phyloP scores from a whole-genome alignment of 2,888 invertebrate genomes.

The Eristalinus sepulchralis region DNA sequence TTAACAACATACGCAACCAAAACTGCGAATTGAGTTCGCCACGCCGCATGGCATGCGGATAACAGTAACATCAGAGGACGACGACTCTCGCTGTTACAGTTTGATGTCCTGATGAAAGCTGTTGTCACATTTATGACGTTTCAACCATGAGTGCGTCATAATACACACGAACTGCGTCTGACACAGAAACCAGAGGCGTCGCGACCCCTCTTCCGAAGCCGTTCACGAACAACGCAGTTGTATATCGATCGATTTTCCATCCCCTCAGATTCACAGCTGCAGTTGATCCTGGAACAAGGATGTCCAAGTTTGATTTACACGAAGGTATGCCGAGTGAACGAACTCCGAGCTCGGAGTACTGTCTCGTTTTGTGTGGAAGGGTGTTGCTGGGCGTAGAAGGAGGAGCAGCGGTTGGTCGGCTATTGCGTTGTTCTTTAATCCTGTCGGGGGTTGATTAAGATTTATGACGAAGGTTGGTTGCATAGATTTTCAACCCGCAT shows the following conservation, averaged over 20 bases:
- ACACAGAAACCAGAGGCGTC: background rate
- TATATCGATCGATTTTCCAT: background rate
- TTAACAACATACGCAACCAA: conserved; percentile 14
- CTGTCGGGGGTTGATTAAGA: conserved; percentile 45
- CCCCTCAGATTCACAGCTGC: conserved; percentile 29
- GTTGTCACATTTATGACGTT: conserved; percentile 17
- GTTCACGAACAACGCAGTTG: background rate
- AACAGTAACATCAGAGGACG: background rate
- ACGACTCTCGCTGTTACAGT: background rate
- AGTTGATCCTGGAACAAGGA: conserved; percentile 21
- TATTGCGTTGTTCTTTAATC: conserved; percentile 51
- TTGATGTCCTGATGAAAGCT: background rate
- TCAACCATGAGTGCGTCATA: background rate
- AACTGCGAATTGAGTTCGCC: background rate
- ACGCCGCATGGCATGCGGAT: background rate
- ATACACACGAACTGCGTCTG: background rate
- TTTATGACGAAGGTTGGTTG: conserved; percentile 38
- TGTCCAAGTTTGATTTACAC: conserved; percentile 38
- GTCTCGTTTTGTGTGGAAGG: background rate
- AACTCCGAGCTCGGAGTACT: background rate
- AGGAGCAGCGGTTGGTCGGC: conserved; percentile 1
- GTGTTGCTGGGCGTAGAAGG: background rate
- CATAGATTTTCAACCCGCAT: conserved; percentile 2
- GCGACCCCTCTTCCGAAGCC: background rate
- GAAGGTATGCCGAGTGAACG: conserved; percentile 11